Evolutionary conservation across 2,888 invertebrate genomes (phyloP), one percentile per base, ranked within the genome.

Genomic region (Standfussiana lucernea): DNA sequence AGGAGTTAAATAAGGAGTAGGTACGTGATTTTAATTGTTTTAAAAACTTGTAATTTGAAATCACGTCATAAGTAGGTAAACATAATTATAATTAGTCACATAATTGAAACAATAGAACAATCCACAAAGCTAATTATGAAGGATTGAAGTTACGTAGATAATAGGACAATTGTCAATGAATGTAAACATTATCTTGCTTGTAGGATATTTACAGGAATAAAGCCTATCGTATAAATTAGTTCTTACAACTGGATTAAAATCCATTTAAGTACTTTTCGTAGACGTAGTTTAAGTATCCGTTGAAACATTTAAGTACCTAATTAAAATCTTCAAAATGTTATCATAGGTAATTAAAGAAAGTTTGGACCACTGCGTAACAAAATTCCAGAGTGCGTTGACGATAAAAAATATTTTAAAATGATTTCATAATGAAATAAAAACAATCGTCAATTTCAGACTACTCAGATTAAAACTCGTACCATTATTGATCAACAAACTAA

Each of bases 51-150:
- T 0, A 42, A n/a, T 6, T 18, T 15, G 18, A 10, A 45, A 37
- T 53, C n/a, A 15, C 24, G 21, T 53, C 28, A 4, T n/a, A 18
- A 3, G n/a, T 28, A 18, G 5, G n/a, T 28, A 71, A 62, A 28
- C 62, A 28, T 28, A n/a, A n/a, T 5, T 28, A n/a, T n/a, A 24
- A 24, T 42, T 37, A 24, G 28, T 47, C 32, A 50, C 40, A 18
- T 21, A 37, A 53, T 28, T 69, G 0, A 45, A 66, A 72, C 72
- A 80, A 77, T 53, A 37, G 79, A 62, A 77, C 79, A 79, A 69
- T 79, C 35, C 50, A 70, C 69, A 69, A 69, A 24, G 50, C 42
- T 13, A 32, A 24, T 24, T 61, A 42, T 50, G 15, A 42, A 24
- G 35, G 8, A 6, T 62, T 69, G 15, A 70, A 45, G 37, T 70